These are phyloP conservation scores for Psophia crepitans DNA, from an alignment of 2,113 vertebrate species.

Conservation along the genomic window DNA sequence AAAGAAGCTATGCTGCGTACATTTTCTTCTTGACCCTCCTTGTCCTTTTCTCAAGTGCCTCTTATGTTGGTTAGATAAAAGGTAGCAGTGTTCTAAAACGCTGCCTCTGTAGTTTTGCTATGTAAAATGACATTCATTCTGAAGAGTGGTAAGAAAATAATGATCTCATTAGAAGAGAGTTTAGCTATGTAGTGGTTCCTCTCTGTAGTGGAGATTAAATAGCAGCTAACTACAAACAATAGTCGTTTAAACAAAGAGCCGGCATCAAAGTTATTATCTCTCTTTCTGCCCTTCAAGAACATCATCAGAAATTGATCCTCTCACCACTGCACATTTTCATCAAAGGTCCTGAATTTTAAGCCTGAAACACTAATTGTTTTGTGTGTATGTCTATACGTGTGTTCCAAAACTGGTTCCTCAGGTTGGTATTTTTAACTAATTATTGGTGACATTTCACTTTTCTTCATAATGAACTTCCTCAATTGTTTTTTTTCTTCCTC, in stretches of 20 bases:
- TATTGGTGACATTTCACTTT: slow-evolving; percentile 28
- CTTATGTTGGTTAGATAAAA: slow-evolving; percentile 73
- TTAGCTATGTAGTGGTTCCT: slow-evolving; percentile 70
- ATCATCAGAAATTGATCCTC: slow-evolving; percentile 56
- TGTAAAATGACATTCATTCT: slow-evolving; percentile 71
- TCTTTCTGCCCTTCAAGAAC: slow-evolving; percentile 64
- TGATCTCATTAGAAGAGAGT: slow-evolving; percentile 70
- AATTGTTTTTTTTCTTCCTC: background rate
- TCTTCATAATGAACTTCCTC: slow-evolving; percentile 21
- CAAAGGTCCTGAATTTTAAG: slow-evolving; percentile 52
- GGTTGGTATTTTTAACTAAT: slow-evolving; percentile 42
- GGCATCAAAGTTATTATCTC: slow-evolving; percentile 59
- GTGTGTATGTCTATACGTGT: background rate
- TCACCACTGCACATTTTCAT: slow-evolving; percentile 51
- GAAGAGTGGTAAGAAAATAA: slow-evolving; percentile 70
- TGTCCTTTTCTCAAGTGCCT: slow-evolving; percentile 71
- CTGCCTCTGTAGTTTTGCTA: slow-evolving; percentile 67
- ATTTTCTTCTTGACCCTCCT: slow-evolving; percentile 70
- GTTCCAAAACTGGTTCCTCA: slow-evolving; percentile 22
- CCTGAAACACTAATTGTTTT: slow-evolving; percentile 60
- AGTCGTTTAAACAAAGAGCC: slow-evolving; percentile 65
- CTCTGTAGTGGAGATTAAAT: slow-evolving; percentile 72
- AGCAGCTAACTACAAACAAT: slow-evolving; percentile 75
- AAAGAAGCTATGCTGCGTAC: slow-evolving; percentile 43
- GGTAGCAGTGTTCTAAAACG: slow-evolving; percentile 65